phyloP scores from a whole-genome alignment of 1,140 invertebrate genomes.

The Bathynomus jamesi region DNA sequence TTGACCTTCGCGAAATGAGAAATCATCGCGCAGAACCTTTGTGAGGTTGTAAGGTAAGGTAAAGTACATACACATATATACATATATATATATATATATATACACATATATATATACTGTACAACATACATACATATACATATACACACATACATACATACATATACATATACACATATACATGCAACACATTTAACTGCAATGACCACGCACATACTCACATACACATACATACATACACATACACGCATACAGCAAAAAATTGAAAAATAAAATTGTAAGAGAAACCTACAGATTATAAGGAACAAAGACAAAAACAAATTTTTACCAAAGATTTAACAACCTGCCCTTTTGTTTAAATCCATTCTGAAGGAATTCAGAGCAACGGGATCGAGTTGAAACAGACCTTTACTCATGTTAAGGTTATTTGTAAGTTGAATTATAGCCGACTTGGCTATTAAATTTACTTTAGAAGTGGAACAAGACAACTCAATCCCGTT shows the following conservation, averaged over 20 bases:
- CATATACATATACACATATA: not conserved
- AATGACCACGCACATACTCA: not conserved
- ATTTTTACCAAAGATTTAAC: not conserved
- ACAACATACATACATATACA: not conserved
- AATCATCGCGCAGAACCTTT: too few species aligned
- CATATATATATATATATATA: not conserved
- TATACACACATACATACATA: not conserved
- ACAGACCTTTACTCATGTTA: too few species aligned
- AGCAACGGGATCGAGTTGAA: too few species aligned
- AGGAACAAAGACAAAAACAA: not conserved
- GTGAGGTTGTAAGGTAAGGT: too few species aligned
- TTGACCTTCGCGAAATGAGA: too few species aligned
- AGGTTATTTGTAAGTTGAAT: too few species aligned
- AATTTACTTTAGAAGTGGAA: too few species aligned
- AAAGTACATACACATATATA: too few species aligned
- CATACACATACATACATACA: not conserved
- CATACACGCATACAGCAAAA: not conserved
- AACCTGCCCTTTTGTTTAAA: too few species aligned
- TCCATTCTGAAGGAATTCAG: too few species aligned
- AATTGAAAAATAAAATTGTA: not conserved
- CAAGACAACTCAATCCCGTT: too few species aligned
- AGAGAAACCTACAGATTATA: not conserved
- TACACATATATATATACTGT: not conserved
- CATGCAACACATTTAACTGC: not conserved
- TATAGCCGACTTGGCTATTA: too few species aligned